These are phyloP conservation scores for Rhinella marina DNA, from an alignment of 2,797 vertebrate species.

Conservation along the genomic window DNA sequence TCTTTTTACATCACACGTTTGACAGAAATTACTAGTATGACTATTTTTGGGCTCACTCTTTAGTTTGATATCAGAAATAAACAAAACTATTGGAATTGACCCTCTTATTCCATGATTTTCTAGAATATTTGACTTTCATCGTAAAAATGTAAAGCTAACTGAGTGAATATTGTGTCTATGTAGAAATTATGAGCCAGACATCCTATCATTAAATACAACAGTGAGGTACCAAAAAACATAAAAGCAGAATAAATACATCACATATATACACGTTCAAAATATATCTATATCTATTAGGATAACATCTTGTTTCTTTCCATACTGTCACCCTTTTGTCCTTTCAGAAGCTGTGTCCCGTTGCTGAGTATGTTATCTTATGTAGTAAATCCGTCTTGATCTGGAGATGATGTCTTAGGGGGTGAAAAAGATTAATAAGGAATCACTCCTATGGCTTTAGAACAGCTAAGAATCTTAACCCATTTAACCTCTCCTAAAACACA, in stretches of 20 bases:
- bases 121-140: neutral
- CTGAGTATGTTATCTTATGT: slow-evolving; percentile 78
- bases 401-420: slow-evolving; percentile 88
- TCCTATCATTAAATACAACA: neutral
- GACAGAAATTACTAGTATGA: neutral
- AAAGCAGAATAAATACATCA: neutral
- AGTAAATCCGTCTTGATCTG: slow-evolving; percentile 91
- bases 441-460: slow-evolving; percentile 87
- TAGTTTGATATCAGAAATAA: neutral
- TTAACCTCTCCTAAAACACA: slow-evolving; percentile 85
- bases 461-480: slow-evolving; percentile 93
- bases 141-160: neutral
- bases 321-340: slow-evolving; percentile 71
- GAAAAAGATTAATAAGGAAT: slow-evolving; percentile 94
- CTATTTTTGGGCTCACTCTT: neutral
- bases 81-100: neutral
- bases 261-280: neutral
- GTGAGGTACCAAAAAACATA: neutral
- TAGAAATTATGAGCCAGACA: neutral
- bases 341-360: slow-evolving; percentile 71
- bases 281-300: slow-evolving; percentile 28
- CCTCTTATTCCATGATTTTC: too few species aligned
- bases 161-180: neutral
- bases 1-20: too few species aligned
- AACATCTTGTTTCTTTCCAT: slow-evolving; percentile 51